Evolutionary conservation across 2,888 invertebrate genomes (phyloP).

Genomic region (Amphipoea oculea): DNA sequence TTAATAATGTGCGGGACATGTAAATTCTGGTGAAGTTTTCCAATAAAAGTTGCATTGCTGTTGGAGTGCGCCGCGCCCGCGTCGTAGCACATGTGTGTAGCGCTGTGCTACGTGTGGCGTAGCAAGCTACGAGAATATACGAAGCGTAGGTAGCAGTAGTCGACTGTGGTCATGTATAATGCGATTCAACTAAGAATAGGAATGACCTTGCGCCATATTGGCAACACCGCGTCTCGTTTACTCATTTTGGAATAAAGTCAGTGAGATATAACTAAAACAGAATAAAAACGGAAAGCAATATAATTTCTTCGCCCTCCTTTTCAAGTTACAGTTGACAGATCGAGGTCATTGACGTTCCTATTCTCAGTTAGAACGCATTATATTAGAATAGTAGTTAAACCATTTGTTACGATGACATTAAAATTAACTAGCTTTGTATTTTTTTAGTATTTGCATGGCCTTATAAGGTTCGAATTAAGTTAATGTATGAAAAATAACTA

Average conservation of each 20-base stretch:
- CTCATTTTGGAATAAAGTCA: not conserved
- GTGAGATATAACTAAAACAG: no score
- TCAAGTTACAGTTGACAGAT: not conserved
- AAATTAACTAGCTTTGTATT: not conserved
- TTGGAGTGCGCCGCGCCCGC: constrained; percentile 73
- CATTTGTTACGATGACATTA: not conserved
- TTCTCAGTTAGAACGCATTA: not conserved
- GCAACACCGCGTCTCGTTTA: not conserved
- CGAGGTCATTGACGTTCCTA: not conserved
- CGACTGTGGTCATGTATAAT: not conserved
- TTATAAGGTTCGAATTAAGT: not conserved
- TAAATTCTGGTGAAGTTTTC: constrained; percentile 88
- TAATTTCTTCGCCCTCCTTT: no score
- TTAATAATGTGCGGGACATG: constrained; percentile 87
- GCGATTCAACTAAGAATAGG: not conserved
- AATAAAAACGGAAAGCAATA: not conserved
- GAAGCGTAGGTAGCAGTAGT: constrained; percentile 10
- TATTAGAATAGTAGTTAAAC: not conserved
- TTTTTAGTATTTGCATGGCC: not conserved
- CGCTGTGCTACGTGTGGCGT: constrained; percentile 48
- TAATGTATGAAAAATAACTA: not conserved
- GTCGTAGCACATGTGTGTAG: constrained; percentile 59
- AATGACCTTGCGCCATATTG: not conserved
- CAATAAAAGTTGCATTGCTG: constrained; percentile 87
- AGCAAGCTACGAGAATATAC: constrained; percentile 34